Evolutionary conservation across 2,797 vertebrate genomes (phyloP).

Genomic region (Otolemur crassicaudatus): DNA sequence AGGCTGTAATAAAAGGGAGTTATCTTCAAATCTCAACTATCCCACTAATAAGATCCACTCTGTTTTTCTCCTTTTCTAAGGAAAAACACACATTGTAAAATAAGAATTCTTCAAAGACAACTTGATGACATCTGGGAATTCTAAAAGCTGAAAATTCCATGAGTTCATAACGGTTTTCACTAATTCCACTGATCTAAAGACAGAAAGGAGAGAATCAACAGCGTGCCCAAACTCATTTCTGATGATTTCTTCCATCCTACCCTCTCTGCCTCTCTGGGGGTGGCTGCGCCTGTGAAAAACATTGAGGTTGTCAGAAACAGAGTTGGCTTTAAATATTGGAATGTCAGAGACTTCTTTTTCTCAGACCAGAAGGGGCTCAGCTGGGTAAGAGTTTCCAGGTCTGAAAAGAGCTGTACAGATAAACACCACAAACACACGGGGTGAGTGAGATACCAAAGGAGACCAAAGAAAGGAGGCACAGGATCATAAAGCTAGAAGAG

Average conservation of each 20-base stretch:
- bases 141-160: constrained; percentile 68
- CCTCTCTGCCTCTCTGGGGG: constrained; percentile 47
- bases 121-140: constrained; percentile 72
- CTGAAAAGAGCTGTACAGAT: constrained; percentile 5
- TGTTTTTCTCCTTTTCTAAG: constrained; percentile 72
- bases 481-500: neutral
- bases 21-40: neutral
- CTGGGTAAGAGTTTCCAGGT: constrained; percentile 13
- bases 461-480: neutral
- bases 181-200: constrained; percentile 71
- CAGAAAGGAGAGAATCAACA: constrained; percentile 36
- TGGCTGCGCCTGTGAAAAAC: constrained; percentile 69
- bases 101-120: constrained; percentile 77
- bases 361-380: neutral
- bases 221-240: constrained; percentile 57
- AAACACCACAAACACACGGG: neutral
- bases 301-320: constrained; percentile 52
- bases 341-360: constrained; percentile 54
- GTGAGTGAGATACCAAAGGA: neutral
- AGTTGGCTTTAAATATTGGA: constrained; percentile 59
- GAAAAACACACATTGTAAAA: constrained; percentile 71
- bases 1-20: neutral
- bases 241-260: constrained; percentile 64
- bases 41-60: neutral
- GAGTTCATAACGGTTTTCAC: constrained; percentile 68